Conservation (phyloP, 2,888 invertebrate genomes). For the Volucella zonaria region DNA sequence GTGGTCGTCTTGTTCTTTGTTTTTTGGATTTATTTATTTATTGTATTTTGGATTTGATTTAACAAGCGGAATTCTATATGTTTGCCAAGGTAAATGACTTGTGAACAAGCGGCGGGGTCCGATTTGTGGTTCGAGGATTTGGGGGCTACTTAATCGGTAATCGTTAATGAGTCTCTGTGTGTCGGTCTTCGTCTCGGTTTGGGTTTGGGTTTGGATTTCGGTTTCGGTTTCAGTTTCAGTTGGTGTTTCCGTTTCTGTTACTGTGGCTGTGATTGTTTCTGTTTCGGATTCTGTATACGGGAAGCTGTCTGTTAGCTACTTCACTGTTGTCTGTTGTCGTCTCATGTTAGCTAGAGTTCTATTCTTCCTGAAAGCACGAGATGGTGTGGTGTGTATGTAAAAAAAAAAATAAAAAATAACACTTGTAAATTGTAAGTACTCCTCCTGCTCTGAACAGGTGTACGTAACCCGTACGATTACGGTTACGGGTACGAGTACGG, state of each 20-base stretch:
- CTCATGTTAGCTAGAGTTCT: not conserved
- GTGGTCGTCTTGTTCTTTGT: conserved; percentile 17
- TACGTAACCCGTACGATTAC: no score
- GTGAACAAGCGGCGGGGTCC: conserved; percentile 22
- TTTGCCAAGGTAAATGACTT: conserved; percentile 68
- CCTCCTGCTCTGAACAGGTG: conserved; percentile 48
- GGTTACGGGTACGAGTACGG: no score
- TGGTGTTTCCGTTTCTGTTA: not conserved
- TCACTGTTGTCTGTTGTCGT: no score
- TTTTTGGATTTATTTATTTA: conserved; percentile 23
- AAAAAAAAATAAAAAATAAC: not conserved
- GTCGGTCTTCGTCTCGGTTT: not conserved
- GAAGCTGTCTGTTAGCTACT: no score
- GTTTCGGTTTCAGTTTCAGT: not conserved
- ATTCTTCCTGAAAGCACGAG: not conserved
- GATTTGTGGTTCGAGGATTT: conserved; percentile 27
- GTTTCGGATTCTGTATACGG: not conserved
- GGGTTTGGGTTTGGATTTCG: not conserved
- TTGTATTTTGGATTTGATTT: conserved; percentile 25
- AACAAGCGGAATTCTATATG: conserved; percentile 28
- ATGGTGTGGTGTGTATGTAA: not conserved
- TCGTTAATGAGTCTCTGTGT: conserved; percentile 36
- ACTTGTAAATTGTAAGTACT: conserved; percentile 15
- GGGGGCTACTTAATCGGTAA: conserved; percentile 18
- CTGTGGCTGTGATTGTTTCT: conserved; percentile 41